Percentiles rank a stretch among this genome's conserved stretches.
Evolutionary conservation across 2,888 invertebrate species (phyloP).

Genomic region (Ophioninae sp.): DNA sequence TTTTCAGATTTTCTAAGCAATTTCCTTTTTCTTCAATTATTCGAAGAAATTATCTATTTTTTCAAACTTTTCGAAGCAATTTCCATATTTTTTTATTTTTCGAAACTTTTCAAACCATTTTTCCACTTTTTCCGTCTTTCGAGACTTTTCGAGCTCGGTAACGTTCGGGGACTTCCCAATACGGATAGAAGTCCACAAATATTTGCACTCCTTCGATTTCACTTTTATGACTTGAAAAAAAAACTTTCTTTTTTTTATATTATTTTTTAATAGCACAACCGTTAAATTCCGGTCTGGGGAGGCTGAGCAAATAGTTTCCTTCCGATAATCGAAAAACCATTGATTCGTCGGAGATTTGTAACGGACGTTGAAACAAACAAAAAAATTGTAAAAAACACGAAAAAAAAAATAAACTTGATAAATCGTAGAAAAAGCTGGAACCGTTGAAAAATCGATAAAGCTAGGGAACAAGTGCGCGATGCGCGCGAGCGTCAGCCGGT

Average conservation of each 20-base stretch:
- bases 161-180: background rate
- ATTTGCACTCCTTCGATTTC: background rate
- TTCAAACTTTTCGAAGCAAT: background rate
- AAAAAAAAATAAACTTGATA: slow-evolving; percentile 30
- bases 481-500: slow-evolving; percentile 45
- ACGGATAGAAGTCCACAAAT: background rate
- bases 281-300: slow-evolving; percentile 4
- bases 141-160: background rate
- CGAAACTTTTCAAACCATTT: background rate
- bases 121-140: background rate
- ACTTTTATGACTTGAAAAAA: background rate
- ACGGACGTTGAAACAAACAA: slow-evolving; percentile 3
- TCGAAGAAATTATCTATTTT: too few relatives aligned
- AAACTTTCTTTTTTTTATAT: background rate
- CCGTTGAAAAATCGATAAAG: slow-evolving; percentile 47
- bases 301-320: slow-evolving; percentile 25
- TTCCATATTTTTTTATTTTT: background rate
- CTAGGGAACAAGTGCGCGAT: slow-evolving; percentile 37
- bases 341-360: slow-evolving; percentile 52
- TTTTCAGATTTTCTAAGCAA: too few relatives aligned
- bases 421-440: slow-evolving; percentile 40
- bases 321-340: slow-evolving; percentile 45
- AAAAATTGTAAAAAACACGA: background rate
- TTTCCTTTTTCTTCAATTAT: too few relatives aligned
- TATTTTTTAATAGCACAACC: background rate